phyloP scores from a whole-genome alignment of 2,888 invertebrate genomes.

The Antheraea assamensis region DNA sequence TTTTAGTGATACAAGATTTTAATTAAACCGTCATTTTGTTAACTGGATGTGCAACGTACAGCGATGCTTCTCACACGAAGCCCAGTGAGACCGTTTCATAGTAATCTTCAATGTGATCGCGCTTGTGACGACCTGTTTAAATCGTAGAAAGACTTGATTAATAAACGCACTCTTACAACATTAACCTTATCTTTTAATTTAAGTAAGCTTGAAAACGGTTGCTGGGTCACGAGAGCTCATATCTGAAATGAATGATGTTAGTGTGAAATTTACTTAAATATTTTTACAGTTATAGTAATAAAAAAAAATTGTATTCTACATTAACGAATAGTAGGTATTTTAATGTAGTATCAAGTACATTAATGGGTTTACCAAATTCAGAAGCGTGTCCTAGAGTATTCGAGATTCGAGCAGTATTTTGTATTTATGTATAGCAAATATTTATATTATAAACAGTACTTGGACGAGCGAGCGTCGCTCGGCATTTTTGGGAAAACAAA shows the following conservation, averaged over 20 bases:
- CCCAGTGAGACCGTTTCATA: conserved; percentile 41
- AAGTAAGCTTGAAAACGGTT: not conserved
- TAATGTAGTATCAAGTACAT: too few species aligned
- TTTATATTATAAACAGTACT: too few species aligned
- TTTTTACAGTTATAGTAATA: too few species aligned
- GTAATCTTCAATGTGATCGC: conserved; percentile 54
- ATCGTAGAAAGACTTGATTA: conserved; percentile 39
- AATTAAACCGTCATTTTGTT: conserved; percentile 19
- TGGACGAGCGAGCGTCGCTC: too few species aligned
- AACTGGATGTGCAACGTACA: conserved; percentile 9
- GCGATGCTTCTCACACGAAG: conserved; percentile 40
- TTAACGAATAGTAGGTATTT: not conserved
- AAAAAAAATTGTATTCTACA: not conserved
- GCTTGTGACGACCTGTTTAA: conserved; percentile 48
- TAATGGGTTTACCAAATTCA: too few species aligned
- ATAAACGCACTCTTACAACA: not conserved
- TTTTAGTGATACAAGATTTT: not conserved
- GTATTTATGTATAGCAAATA: too few species aligned
- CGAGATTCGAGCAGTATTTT: too few species aligned
- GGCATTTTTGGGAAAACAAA: too few species aligned
- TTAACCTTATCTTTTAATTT: not conserved
- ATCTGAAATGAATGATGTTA: not conserved
- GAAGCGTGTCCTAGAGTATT: too few species aligned
- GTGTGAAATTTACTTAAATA: not conserved
- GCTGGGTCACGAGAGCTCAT: not conserved